Percentiles rank a stretch among this genome's conserved stretches.
Evolutionary conservation across 2,797 vertebrate species (phyloP).

Genomic region (Mergus octosetaceus): DNA sequence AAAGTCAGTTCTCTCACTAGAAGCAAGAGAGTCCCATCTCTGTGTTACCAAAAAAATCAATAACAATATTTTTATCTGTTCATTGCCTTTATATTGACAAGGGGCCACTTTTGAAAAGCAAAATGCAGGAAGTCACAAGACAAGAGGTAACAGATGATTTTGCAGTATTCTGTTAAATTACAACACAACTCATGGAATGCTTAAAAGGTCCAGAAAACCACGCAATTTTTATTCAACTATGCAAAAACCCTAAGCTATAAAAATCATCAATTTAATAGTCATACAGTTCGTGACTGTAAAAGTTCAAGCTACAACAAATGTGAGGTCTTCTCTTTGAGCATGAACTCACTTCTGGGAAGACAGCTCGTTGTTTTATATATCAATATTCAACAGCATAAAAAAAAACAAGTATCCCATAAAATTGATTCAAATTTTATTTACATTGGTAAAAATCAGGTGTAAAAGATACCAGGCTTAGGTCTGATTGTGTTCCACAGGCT

Average conservation of each 20-base stretch:
- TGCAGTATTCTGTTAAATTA: not conserved
- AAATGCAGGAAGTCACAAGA: not conserved
- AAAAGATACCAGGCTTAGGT: not conserved
- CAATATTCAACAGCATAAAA: not conserved
- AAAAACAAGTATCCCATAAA: not conserved
- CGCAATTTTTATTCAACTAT: not conserved
- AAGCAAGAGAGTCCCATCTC: not conserved
- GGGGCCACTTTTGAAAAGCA: not conserved
- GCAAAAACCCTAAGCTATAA: not conserved
- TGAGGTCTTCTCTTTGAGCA: not conserved
- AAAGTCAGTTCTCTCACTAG: not conserved
- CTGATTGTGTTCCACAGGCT: not conserved
- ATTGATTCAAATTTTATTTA: not conserved
- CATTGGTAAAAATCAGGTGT: not conserved
- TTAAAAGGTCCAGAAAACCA: not conserved
- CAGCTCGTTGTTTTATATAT: not conserved
- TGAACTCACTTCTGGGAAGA: not conserved
- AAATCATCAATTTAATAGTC: not conserved
- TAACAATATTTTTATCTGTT: not conserved
- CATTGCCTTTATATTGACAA: not conserved
- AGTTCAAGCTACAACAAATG: not conserved
- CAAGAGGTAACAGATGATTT: not conserved
- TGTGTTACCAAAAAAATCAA: accelerated
- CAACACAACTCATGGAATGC: not conserved
- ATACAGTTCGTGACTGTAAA: not conserved